Conservation (phyloP, 1,140 invertebrate genomes). For the Pectinophora gossypiella region DNA sequence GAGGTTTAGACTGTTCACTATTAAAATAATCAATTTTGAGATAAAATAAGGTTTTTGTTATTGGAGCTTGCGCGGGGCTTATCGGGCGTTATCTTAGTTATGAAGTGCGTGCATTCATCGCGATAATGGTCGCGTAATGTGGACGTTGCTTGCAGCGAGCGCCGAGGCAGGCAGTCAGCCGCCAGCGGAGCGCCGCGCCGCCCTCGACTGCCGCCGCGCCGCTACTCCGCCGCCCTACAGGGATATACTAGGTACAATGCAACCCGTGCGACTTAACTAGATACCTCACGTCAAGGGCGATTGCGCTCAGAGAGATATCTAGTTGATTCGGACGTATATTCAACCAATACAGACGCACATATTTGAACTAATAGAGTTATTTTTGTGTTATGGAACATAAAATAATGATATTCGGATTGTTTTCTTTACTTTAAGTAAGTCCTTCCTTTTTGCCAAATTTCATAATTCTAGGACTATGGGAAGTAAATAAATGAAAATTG, state of each 20-base stretch:
- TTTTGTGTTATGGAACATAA: too few relatives aligned
- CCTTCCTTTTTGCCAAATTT: too few relatives aligned
- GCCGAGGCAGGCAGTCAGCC: conserved; percentile 28
- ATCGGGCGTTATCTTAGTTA: conserved; percentile 55
- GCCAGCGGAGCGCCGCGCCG: conserved; percentile 36
- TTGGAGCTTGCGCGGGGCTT: conserved; percentile 19
- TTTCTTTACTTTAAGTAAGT: too few relatives aligned
- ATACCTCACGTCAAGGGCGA: too few relatives aligned
- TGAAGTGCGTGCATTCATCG: conserved; percentile 49
- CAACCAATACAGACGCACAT: too few relatives aligned
- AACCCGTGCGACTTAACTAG: too few relatives aligned
- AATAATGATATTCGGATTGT: too few relatives aligned
- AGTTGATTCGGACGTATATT: too few relatives aligned
- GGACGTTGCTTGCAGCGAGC: conserved; percentile 33
- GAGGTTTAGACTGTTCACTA: not conserved
- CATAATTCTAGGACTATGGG: too few relatives aligned
- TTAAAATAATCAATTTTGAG: not conserved
- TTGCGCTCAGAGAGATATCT: too few relatives aligned
- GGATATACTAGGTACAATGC: conserved; percentile 60
- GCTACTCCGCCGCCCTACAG: conserved; percentile 50
- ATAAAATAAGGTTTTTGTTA: not conserved
- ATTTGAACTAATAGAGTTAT: too few relatives aligned
- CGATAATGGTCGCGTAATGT: conserved; percentile 39
- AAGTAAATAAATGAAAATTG: too few relatives aligned
- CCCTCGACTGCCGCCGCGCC: conserved; percentile 33